Evolutionary conservation across 2,797 vertebrate genomes (phyloP).

Genomic region (Petrocephalus schoutedeni): DNA sequence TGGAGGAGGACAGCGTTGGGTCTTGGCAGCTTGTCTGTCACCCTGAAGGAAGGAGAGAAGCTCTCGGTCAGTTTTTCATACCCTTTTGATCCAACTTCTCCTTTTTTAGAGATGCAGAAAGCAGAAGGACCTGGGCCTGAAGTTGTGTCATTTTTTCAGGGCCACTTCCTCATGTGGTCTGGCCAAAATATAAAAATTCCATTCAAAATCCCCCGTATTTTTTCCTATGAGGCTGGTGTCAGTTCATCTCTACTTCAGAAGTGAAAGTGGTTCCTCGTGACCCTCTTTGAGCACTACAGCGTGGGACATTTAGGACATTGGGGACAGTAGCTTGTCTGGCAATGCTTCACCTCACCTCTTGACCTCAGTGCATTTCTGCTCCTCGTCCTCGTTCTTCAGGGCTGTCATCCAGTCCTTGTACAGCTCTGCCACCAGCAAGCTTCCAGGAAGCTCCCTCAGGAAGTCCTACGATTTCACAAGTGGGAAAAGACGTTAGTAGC

Average conservation of each 20-base stretch:
- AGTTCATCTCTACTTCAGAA: background rate
- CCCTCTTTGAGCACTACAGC: background rate
- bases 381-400: constrained; percentile 57
- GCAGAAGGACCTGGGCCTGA: constrained; percentile 28
- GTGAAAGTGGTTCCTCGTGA: background rate
- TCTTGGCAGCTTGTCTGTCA: constrained; percentile 69
- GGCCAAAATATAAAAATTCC: constrained; percentile 36
- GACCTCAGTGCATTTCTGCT: constrained; percentile 66
- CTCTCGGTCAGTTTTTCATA: constrained; percentile 33
- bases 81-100: constrained; percentile 41
- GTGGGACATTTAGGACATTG: background rate
- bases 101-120: constrained; percentile 38
- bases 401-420: constrained; percentile 78
- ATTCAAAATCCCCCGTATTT: constrained; percentile 42
- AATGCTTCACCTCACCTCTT: constrained; percentile 63
- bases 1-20: constrained; percentile 77
- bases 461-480: constrained; percentile 70
- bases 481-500: constrained; percentile 15
- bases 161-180: constrained; percentile 33
- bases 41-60: constrained; percentile 52
- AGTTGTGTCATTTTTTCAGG: constrained; percentile 27
- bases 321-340: background rate
- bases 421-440: constrained; percentile 73
- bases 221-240: background rate
- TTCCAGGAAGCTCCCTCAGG: constrained; percentile 81